phyloP scores from a whole-genome alignment of 2,113 vertebrate genomes.

The Herpailurus yagouaroundi region DNA sequence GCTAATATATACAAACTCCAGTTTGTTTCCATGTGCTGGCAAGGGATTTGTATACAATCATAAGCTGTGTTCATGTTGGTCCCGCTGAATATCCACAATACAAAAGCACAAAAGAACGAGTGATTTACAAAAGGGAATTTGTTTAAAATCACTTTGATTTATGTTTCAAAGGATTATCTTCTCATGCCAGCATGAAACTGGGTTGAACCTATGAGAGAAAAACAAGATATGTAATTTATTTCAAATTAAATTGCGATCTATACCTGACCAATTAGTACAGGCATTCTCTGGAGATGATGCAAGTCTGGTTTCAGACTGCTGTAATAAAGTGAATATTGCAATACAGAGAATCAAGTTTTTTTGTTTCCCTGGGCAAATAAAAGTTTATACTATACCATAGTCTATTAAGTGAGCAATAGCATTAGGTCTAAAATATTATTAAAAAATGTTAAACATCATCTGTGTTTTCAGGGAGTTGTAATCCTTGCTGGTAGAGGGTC shows the following conservation, averaged over 20 bases:
- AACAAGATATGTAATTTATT: conserved; percentile 35
- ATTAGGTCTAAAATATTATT: background rate
- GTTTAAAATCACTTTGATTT: conserved; percentile 84
- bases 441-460: background rate
- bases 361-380: background rate
- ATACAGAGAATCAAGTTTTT: background rate
- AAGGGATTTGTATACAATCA: conserved; percentile 84
- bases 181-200: conserved; percentile 93
- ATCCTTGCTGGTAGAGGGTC: background rate
- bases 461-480: background rate
- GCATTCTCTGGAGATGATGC: background rate
- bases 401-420: background rate
- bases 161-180: conserved; percentile 88
- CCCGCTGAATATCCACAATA: conserved; percentile 88
- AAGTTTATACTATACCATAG: background rate
- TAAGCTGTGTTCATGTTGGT: conserved; percentile 90
- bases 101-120: conserved; percentile 89
- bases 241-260: background rate
- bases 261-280: background rate
- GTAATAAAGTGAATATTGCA: background rate
- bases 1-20: conserved; percentile 89
- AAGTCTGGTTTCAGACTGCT: background rate
- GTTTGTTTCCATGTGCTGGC: conserved; percentile 85
- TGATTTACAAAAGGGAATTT: conserved; percentile 89
- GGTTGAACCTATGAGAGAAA: conserved; percentile 87